Evolutionary conservation across 2,797 vertebrate genomes (phyloP), one percentile per base, ranked within the genome.

Genomic region (Arnoldichthys spilopterus): DNA sequence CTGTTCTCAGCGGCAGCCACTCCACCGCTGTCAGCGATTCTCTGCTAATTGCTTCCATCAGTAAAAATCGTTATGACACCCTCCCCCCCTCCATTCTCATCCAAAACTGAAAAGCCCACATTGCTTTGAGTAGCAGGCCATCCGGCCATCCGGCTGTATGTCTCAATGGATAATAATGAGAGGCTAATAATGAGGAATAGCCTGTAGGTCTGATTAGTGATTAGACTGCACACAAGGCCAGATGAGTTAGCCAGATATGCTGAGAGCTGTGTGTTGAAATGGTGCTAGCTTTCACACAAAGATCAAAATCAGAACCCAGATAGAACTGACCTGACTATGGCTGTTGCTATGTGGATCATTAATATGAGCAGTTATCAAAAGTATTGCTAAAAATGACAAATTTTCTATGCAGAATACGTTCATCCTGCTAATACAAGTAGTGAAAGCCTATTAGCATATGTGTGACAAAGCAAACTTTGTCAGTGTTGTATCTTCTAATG

Each of bases 31-130:
- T 92, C 92, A 92, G 90, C 89, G 85, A 82, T 90, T 89, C 86
- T 89, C 85, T 75, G 59, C 88, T 93, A 92, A 93, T 94, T 94
- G 89, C 88, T 89, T 91, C 90, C 87, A 92, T 93, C 91, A 90
- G 87, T 84, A 85, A 83, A 88, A 93, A 93, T 90, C 78, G 77
- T 92, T 92, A 92, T 87, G 88, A 86, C 85, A 69, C 86, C 72
- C 70, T 85, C 74, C 86, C 74, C 68, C 22, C 54, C 56, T 26
- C 26, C 26, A 90, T 89, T 89, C 83, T 82, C 78, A 85, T 88
- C 84, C 86, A 90, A 91, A 90, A 85, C 83, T 73, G 62, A 72
- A 86, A 89, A 90, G 88, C 84, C 83, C 80, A 85, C 82, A 12
- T 90, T 91, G 89, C 83, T 86, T 83, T 80, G 83, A 83, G 85